Percentiles rank a stretch among this genome's conserved stretches.
Evolutionary conservation across 2,113 vertebrate genomes (phyloP).

Genomic region (Colinus virginianus): DNA sequence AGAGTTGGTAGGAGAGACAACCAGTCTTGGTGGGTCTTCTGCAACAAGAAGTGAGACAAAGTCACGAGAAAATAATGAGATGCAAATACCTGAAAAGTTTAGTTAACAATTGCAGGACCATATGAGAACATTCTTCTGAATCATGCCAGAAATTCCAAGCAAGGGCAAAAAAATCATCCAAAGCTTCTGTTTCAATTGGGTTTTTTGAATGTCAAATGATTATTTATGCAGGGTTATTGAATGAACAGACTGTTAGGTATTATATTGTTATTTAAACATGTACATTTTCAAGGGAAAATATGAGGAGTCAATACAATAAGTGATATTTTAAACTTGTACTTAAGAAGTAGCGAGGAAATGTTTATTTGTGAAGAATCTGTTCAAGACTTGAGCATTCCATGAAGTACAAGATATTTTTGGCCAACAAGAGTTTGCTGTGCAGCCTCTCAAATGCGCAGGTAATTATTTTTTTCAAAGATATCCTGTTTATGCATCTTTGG

Average conservation of each 20-base stretch:
- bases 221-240: background rate
- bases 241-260: background rate
- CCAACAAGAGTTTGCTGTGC: background rate
- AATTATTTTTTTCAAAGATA: background rate
- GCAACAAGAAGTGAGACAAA: background rate
- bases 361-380: background rate
- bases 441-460: background rate
- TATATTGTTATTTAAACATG: constrained; percentile 12
- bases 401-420: background rate
- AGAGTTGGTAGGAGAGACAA: background rate
- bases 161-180: background rate
- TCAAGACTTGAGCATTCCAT: background rate
- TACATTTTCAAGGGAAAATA: background rate
- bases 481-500: background rate
- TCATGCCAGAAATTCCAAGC: background rate
- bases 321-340: background rate
- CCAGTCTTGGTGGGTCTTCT: background rate
- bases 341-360: background rate
- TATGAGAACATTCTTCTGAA: background rate
- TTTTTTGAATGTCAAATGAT: background rate
- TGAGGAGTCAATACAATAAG: background rate
- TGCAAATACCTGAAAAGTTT: background rate
- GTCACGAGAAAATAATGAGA: background rate
- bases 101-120: background rate
- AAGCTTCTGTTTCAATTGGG: background rate